A percentile compares a stretch with the other conserved stretches of the same genome.
Evolutionary conservation across 2,888 invertebrate species (phyloP).

Genomic region (Isoperla grammatica): DNA sequence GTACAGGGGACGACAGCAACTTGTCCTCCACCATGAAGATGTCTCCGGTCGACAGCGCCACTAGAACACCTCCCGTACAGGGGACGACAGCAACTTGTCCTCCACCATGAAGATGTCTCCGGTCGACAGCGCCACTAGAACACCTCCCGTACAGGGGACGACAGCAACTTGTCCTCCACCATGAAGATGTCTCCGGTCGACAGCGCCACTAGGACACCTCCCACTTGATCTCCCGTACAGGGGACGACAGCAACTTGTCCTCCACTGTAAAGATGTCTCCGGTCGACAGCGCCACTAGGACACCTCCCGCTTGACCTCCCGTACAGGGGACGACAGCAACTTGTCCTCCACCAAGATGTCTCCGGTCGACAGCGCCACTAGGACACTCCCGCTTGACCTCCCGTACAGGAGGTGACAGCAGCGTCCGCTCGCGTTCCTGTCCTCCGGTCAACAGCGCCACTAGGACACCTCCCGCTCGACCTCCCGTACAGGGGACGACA

Average conservation of each 20-base stretch:
- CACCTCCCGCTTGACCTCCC: conserved; percentile 26
- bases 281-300: neutral
- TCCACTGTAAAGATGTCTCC: conserved; percentile 55
- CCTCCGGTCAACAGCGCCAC: no score
- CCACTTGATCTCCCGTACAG: conserved; percentile 41
- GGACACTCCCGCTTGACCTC: neutral
- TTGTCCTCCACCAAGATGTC: conserved; percentile 51
- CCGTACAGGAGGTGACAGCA: conserved; percentile 50
- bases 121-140: conserved; percentile 84
- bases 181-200: conserved; percentile 40
- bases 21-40: conserved; percentile 56
- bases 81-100: conserved; percentile 50
- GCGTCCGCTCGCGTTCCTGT: conserved; percentile 50
- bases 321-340: conserved; percentile 50
- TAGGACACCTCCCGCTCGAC: neutral
- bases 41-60: no score
- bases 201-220: neutral
- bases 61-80: conserved; percentile 44
- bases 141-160: conserved; percentile 54
- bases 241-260: conserved; percentile 50
- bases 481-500: conserved; percentile 48
- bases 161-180: no score
- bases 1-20: conserved; percentile 50
- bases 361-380: no score
- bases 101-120: conserved; percentile 83